Base-by-base conservation (phyloP, 2,888 invertebrate genomes). In the Nomada hirtipes region DNA sequence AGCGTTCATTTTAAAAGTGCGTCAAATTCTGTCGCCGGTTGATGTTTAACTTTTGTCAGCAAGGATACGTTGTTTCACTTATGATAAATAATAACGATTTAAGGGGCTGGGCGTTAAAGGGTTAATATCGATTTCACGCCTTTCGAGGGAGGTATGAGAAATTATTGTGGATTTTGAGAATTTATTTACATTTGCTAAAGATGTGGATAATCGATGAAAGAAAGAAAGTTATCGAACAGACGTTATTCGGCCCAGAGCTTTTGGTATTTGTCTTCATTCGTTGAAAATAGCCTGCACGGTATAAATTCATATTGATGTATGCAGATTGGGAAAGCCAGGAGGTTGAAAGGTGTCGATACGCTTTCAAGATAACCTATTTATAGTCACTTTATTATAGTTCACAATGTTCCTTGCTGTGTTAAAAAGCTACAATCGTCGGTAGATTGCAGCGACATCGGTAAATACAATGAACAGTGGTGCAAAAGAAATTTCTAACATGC, bases 291-390 rank as follows among this genome's bases (percentile, higher is more conserved):
- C 29, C 15, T 1, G 11, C 11, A 47, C 10, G 26, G n/a, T 64
- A n/a, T 11, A 23, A 11, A 15, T 55, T 1, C 4, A 55, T n/a
- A 15, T 20, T 23, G 11, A 65, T 18, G 15, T 55, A 23, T 57
- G 18, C 13, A 13, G 29, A 18, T 59, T 47, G n/a, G 69, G 59
- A 69, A 47, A 44, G 59, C 11, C 47, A 69, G 47, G 47, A 61
- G 60, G 26, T 73, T 73, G 36, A 73, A 44, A 57, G 44, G 44
- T 73, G 29, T n/a, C 29, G 55, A 64, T 65, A 73, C 47, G 2
- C 10, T 20, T 10, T 11, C n/a, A 55, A 18, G 47, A 57, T 65
- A 57, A 11, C 20, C 26, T 20, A 29, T 23, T 42, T 18, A 55
- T 23, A 20, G 11, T 42, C 42, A 11, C 2, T 55, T 57, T 73